Percentiles rank a stretch among this genome's conserved stretches.
Conservation (phyloP, 2,113 vertebrate species). For the Gymnarchus niloticus region DNA sequence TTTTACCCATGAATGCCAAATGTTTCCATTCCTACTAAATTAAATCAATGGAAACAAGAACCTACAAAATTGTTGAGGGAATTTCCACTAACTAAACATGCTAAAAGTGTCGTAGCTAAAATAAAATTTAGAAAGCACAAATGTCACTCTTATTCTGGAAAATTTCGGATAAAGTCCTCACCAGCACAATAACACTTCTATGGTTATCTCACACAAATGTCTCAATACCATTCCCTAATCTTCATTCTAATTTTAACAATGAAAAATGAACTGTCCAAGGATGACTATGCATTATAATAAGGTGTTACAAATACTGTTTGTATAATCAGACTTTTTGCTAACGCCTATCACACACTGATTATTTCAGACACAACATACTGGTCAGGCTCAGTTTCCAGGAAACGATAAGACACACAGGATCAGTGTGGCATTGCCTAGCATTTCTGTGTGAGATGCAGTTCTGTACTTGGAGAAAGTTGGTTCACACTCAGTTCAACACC, state of each 20-base stretch:
- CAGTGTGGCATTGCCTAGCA: background rate
- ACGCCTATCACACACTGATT: background rate
- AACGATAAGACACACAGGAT: background rate
- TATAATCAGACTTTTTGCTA: background rate
- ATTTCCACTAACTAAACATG: too few species aligned
- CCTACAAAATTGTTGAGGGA: too few species aligned
- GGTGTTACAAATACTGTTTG: background rate
- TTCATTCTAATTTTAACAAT: background rate
- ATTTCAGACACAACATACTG: background rate
- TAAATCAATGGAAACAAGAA: too few species aligned
- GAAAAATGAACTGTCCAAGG: background rate
- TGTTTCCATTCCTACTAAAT: too few species aligned
- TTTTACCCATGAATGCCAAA: too few species aligned
- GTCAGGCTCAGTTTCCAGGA: background rate
- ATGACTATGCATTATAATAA: background rate
- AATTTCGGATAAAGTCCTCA: too few species aligned
- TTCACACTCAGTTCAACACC: background rate
- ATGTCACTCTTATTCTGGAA: background rate
- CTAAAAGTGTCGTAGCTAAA: too few species aligned
- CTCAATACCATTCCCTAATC: background rate
- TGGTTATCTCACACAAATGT: background rate
- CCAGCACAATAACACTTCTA: background rate
- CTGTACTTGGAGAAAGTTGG: background rate
- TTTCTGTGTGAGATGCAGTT: background rate
- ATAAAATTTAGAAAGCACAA: too few species aligned